Evolutionary conservation across 2,797 vertebrate genomes (phyloP).

Genomic region (Streptopelia turtur): DNA sequence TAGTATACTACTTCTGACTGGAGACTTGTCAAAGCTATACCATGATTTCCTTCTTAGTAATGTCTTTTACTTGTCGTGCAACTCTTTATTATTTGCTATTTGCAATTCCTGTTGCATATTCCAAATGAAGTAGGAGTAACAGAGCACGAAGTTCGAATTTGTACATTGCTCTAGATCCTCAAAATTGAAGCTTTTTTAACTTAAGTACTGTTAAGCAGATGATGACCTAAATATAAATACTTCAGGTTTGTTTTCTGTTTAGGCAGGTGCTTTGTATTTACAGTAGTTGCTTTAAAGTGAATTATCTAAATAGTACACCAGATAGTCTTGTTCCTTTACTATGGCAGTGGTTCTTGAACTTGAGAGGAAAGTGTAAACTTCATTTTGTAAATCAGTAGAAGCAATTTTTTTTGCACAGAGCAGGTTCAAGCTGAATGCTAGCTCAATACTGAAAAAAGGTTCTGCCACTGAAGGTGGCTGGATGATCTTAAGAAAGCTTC

Average conservation of each 20-base stretch:
- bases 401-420: background rate
- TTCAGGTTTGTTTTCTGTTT: background rate
- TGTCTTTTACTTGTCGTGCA: background rate
- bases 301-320: background rate
- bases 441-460: background rate
- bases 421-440: background rate
- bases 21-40: background rate
- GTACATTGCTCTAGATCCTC: background rate
- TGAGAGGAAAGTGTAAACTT: background rate
- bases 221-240: background rate
- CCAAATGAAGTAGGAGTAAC: background rate
- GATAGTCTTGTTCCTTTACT: background rate
- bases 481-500: background rate
- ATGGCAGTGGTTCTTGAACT: background rate
- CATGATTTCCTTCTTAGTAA: background rate
- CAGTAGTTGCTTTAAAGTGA: background rate
- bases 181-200: background rate
- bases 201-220: background rate
- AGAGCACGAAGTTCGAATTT: background rate
- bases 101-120: background rate
- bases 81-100: background rate
- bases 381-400: background rate
- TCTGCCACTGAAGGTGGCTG: background rate
- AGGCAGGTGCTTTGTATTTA: background rate
- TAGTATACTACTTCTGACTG: background rate